Conservation (phyloP, 2,797 vertebrate species). For the Oreonectes daqikongensis region DNA sequence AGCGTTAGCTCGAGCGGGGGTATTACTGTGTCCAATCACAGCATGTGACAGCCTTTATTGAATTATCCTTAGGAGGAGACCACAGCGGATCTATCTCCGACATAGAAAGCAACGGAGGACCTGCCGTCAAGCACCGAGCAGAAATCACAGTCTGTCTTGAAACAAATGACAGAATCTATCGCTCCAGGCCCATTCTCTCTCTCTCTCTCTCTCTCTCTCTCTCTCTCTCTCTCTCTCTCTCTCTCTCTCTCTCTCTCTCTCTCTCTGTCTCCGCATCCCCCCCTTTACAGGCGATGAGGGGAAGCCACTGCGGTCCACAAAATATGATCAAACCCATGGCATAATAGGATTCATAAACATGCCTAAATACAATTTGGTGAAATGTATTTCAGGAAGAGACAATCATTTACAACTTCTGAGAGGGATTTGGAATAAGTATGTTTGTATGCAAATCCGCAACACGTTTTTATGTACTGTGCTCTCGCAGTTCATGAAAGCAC, state of each 20-base stretch:
- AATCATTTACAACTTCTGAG: conserved; percentile 96
- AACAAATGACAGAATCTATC: conserved; percentile 89
- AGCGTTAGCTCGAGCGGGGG: conserved; percentile 44
- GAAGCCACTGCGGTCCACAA: conserved; percentile 90
- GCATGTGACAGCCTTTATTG: conserved; percentile 75
- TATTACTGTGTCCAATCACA: conserved; percentile 61
- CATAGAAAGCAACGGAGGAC: conserved; percentile 67
- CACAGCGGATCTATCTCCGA: conserved; percentile 74
- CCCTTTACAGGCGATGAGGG: conserved; percentile 79
- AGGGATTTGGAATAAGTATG: conserved; percentile 90
- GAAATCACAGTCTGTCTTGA: conserved; percentile 79
- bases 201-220: conserved; percentile 59
- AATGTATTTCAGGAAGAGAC: conserved; percentile 95
- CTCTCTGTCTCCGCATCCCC: conserved; percentile 10
- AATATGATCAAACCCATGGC: conserved; percentile 89
- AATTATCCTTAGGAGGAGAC: conserved; percentile 74
- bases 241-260: conserved; percentile 67
- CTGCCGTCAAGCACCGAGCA: conserved; percentile 75
- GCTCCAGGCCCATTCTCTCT: conserved; percentile 79
- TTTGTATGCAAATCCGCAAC: conserved; percentile 88
- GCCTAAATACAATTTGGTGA: conserved; percentile 97
- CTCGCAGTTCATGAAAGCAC: conserved; percentile 91
- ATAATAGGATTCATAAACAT: conserved; percentile 98
- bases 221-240: conserved; percentile 44
- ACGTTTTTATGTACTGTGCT: conserved; percentile 91